Evolutionary conservation across 2,888 invertebrate species (phyloP).

Genomic region (Erannis defoliaria): DNA sequence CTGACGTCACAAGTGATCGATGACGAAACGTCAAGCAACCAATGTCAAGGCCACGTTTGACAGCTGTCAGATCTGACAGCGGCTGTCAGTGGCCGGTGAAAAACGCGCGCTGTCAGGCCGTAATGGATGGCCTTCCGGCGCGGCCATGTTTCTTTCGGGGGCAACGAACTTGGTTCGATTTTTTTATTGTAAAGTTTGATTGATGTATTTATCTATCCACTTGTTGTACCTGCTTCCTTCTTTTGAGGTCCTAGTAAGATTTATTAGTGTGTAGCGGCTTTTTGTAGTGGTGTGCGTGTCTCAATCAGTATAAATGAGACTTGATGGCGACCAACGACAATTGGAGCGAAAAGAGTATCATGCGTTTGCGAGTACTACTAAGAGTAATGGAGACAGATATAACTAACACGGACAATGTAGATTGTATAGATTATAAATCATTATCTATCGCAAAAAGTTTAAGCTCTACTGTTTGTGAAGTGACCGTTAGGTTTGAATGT

Average conservation of each 20-base stretch:
- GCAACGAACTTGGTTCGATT: conserved; percentile 58
- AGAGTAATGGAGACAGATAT: conserved; percentile 1
- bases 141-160: conserved; percentile 65
- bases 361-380: neutral
- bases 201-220: conserved; percentile 42
- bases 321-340: conserved; percentile 14
- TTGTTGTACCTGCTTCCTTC: conserved; percentile 40
- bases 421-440: conserved; percentile 12
- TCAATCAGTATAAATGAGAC: conserved; percentile 23
- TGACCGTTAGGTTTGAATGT: conserved; percentile 26
- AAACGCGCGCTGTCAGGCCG: conserved; percentile 75
- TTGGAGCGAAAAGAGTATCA: conserved; percentile 2
- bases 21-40: conserved; percentile 46
- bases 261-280: conserved; percentile 34
- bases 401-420: conserved; percentile 23
- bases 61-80: conserved; percentile 52
- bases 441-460: conserved; percentile 23
- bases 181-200: conserved; percentile 45
- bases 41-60: conserved; percentile 53
- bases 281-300: conserved; percentile 20
- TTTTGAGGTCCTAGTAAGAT: conserved; percentile 32
- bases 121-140: conserved; percentile 79
- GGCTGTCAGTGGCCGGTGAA: conserved; percentile 57
- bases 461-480: conserved; percentile 7
- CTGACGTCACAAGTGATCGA: conserved; percentile 53